phyloP scores from a whole-genome alignment of 2,113 vertebrate species.

The Phaetusa simplex region DNA sequence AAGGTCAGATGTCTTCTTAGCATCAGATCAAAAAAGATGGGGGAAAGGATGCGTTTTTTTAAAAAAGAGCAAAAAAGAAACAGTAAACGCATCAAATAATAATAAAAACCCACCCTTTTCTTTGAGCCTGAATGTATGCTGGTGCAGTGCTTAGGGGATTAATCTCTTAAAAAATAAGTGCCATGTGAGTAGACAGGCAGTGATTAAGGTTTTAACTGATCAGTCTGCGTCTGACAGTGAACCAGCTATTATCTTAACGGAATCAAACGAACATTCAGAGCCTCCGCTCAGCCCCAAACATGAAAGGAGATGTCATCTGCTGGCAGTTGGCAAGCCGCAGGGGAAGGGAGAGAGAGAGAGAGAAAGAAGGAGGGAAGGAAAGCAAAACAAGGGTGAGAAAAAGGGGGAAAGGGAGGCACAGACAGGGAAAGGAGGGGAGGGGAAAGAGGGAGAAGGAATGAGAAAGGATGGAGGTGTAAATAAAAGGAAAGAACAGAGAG shows the following conservation, averaged over 20 bases:
- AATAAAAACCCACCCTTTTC: slow-evolving; percentile 63
- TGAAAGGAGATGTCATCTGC: slow-evolving; percentile 99
- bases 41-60: not conserved
- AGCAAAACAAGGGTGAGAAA: slow-evolving; percentile 50
- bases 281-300: slow-evolving; percentile 93
- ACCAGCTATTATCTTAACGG: slow-evolving; percentile 99
- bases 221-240: slow-evolving; percentile 99
- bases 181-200: slow-evolving; percentile 98
- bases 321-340: slow-evolving; percentile 96
- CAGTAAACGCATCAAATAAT: slow-evolving; percentile 44
- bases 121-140: slow-evolving; percentile 79
- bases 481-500: not conserved
- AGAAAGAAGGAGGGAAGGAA: slow-evolving; percentile 59
- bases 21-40: not conserved
- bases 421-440: not conserved
- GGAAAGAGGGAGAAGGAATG: not conserved
- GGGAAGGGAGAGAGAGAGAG: slow-evolving; percentile 75
- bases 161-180: slow-evolving; percentile 91
- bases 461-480: not conserved
- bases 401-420: not conserved
- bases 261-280: slow-evolving; percentile 99
- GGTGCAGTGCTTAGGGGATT: slow-evolving; percentile 85
- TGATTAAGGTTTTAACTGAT: slow-evolving; percentile 99
- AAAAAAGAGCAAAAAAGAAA: not conserved
- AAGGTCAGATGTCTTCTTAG: not conserved